phyloP scores from a whole-genome alignment of 2,888 invertebrate species.

The Volucella inflata region DNA sequence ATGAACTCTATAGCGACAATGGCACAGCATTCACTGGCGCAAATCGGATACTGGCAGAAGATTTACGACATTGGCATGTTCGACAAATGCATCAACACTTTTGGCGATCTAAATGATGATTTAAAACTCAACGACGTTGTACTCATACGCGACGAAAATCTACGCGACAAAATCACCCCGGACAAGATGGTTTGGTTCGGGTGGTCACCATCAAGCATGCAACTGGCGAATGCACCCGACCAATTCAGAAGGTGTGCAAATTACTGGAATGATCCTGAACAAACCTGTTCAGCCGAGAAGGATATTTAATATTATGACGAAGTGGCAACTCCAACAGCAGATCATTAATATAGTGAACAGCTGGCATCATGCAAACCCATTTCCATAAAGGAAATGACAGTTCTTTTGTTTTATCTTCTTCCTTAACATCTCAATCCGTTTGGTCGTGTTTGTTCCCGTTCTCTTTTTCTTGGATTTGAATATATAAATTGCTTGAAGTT shows the following conservation, averaged over 20 bases:
- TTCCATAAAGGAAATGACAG: too few relatives aligned
- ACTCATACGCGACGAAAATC: constrained; percentile 1
- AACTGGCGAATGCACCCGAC: constrained; percentile 21
- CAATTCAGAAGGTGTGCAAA: constrained; percentile 21
- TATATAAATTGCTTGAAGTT: too few relatives aligned
- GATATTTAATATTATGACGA: constrained; percentile 5
- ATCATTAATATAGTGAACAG: too few relatives aligned
- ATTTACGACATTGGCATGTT: constrained; percentile 26
- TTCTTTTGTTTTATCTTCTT: not conserved
- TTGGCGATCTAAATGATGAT: constrained; percentile 16
- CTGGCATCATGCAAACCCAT: too few relatives aligned
- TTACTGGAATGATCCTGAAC: constrained; percentile 10
- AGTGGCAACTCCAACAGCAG: too few relatives aligned
- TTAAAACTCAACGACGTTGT: constrained; percentile 3
- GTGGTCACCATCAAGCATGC: constrained; percentile 17
- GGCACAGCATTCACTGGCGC: constrained; percentile 44
- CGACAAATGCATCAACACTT: constrained; percentile 16
- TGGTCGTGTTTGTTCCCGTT: too few relatives aligned
- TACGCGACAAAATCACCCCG: constrained; percentile 14
- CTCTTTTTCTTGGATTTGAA: too few relatives aligned
- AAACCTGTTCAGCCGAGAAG: constrained; percentile 13
- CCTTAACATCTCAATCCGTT: too few relatives aligned
- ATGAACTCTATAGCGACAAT: constrained; percentile 29
- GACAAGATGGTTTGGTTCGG: constrained; percentile 21
- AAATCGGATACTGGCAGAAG: constrained; percentile 26